Base-by-base conservation (phyloP, 2,113 vertebrate genomes). In the Sorex fumeus region DNA sequence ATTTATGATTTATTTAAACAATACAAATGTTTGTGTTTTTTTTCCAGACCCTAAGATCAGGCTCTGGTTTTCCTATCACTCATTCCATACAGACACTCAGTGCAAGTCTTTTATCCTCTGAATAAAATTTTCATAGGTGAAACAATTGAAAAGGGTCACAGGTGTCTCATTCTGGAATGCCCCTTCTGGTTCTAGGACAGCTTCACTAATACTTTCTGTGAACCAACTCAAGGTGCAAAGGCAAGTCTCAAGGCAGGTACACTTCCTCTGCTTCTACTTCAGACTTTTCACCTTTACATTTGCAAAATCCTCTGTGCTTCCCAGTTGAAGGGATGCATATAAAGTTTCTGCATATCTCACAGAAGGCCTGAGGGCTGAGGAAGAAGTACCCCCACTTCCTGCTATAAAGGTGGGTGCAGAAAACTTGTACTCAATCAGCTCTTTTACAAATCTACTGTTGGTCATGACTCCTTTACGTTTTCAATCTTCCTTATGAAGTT, bases 401-500 rank as follows among this genome's bases (percentile, higher is more conserved):
- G 8, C 30, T 30, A 2, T 70, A 45, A 3, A 9, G 36, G 6
- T 45, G 15, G 2, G 15, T 9, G 5, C 2, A 8, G 32, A 28
- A 81, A 60, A 64, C 27, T 50, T 53, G 19, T 32, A 57, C 40
- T 34, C 32, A 93, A 43, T 13, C 23, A 84, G 12, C 10, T 64
- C 28, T 84, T n/a, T 93, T 78, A 79, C 40, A 88, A 80, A 90
- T 77, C 27, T 87, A 32, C 6, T 50, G 69, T 45, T 43, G 57
- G 12, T 93, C 72, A 40, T 3, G 40, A 47, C 36, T 75, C 28
- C 4, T 70, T 16, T 16, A 57, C 1, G 28, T 81, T 76, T 79
- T 10, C 27, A 70, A 62, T 18, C 21, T 87, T 71, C 66, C 18
- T 82, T 36, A 78, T 15, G 50, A n/a, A 50, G 34, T 50, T 12